phyloP scores from a whole-genome alignment of 2,888 invertebrate species.

The Tribolium freemani region DNA sequence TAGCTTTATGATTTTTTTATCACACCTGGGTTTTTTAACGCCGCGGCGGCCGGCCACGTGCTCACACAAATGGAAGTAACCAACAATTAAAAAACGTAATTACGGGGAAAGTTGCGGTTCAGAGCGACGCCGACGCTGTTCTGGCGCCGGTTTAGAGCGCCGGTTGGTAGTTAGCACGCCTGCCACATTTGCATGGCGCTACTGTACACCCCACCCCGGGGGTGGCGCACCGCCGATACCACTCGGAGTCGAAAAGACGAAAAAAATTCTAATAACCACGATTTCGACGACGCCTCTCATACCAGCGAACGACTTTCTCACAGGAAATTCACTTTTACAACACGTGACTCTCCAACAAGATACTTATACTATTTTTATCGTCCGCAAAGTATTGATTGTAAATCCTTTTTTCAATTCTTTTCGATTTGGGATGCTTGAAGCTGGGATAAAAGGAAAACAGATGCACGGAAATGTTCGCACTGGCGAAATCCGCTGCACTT shows the following conservation, averaged over 20 bases:
- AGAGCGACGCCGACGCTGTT: conserved; percentile 67
- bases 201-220: conserved; percentile 52
- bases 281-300: no score
- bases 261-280: not conserved
- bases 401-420: no score
- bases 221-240: conserved; percentile 51
- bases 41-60: conserved; percentile 13
- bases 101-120: conserved; percentile 66
- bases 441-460: no score
- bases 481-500: no score
- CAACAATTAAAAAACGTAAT: conserved; percentile 63
- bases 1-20: conserved; percentile 64
- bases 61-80: conserved; percentile 58
- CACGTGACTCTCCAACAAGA: no score
- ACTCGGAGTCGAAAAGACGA: conserved; percentile 45
- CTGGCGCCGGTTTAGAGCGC: conserved; percentile 67
- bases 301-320: no score
- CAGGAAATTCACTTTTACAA: no score
- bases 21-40: conserved; percentile 60
- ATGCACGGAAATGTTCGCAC: no score
- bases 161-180: conserved; percentile 68
- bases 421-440: no score
- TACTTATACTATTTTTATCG: no score
- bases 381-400: no score
- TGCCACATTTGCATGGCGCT: conserved; percentile 69